Evolutionary conservation across 2,797 vertebrate genomes (phyloP), one percentile per base, ranked within the genome.

Genomic region (Xenentodon cancila): DNA sequence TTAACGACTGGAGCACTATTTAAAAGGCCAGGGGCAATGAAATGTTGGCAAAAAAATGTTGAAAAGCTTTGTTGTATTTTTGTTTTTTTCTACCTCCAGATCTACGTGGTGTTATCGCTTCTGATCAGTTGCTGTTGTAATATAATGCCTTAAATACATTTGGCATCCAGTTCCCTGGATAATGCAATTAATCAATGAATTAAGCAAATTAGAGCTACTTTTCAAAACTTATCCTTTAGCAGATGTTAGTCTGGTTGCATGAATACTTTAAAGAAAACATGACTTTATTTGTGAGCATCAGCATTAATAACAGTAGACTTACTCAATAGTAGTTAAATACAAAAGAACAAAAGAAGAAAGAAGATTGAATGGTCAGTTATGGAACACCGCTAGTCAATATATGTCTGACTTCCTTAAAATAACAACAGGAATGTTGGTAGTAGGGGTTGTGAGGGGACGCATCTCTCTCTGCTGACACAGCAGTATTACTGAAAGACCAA

Each of bases 111-210:
- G 16, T 64, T 32, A 48, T 57, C 7, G 22, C 11, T 51, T 48
- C 44, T 73, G 37, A 40, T 40, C 13, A 52, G 18, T 13, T 55
- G 34, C 11, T 44, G 18, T 45, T 37, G 56, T 18, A 62, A 58
- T 61, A 45, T 30, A 20, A 70, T 6, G 16, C 2, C 2, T 43
- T n/a, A 8, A 51, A 53, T 16, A 15, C 16, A 55, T 32, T 42
- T 27, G 30, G 25, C 18, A 50, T 19, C 1, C 27, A 44, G 7
- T 40, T 9, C 7, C 17, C 7, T 11, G 9, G 61, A 34, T 59
- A 8, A 59, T 42, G 46, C 22, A 53, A 43, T 70, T 53, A 57
- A 61, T 48, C 8, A 34, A 46, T 61, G 1, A 19, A 7, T 18
- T 21, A 25, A 68, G 20, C 48, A 7, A 59, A 55, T 64, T 17